phyloP scores from a whole-genome alignment of 2,888 invertebrate genomes.

The Temnothorax unifasciatus region DNA sequence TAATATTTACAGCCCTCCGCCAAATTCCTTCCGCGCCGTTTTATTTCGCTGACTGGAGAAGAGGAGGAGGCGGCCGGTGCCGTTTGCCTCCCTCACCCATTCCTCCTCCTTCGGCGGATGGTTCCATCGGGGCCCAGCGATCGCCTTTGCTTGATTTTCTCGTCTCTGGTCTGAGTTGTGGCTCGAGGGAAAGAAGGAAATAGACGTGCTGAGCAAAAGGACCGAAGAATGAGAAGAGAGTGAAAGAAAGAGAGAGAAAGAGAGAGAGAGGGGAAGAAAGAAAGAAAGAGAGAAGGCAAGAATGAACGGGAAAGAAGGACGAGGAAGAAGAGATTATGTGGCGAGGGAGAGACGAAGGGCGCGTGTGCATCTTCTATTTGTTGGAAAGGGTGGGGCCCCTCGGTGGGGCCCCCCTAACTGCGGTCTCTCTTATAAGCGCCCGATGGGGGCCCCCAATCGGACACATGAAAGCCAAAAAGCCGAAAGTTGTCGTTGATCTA shows the following conservation, averaged over 20 bases:
- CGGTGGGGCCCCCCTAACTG: conserved; percentile 72
- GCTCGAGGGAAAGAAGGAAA: conserved; percentile 58
- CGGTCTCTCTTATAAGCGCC: conserved; percentile 78
- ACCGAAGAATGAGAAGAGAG: neutral
- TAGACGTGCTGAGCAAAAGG: conserved; percentile 36
- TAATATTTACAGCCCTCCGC: conserved; percentile 83
- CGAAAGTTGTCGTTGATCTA: conserved; percentile 85
- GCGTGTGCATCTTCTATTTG: conserved; percentile 81
- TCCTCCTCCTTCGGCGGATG: conserved; percentile 49
- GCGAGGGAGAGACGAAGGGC: conserved; percentile 31
- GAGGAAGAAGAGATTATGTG: conserved; percentile 57
- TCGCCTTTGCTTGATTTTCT: conserved; percentile 80
- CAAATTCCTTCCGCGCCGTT: conserved; percentile 83
- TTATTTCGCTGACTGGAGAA: conserved; percentile 70
- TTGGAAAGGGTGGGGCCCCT: conserved; percentile 70
- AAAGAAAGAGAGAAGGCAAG: conserved; percentile 9
- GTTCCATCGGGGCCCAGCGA: conserved; percentile 64
- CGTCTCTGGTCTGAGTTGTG: conserved; percentile 70
- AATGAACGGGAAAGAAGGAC: neutral
- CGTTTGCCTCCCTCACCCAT: conserved; percentile 56
- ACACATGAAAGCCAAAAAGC: conserved; percentile 84
- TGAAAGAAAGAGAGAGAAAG: neutral
- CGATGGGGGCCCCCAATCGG: conserved; percentile 76
- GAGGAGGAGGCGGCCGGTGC: conserved; percentile 58
- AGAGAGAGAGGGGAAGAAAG: neutral